A percentile compares a stretch with the other conserved stretches of the same genome.
Evolutionary conservation across 2,797 vertebrate species (phyloP).

Genomic region (Pseudochaenichthys georgianus): DNA sequence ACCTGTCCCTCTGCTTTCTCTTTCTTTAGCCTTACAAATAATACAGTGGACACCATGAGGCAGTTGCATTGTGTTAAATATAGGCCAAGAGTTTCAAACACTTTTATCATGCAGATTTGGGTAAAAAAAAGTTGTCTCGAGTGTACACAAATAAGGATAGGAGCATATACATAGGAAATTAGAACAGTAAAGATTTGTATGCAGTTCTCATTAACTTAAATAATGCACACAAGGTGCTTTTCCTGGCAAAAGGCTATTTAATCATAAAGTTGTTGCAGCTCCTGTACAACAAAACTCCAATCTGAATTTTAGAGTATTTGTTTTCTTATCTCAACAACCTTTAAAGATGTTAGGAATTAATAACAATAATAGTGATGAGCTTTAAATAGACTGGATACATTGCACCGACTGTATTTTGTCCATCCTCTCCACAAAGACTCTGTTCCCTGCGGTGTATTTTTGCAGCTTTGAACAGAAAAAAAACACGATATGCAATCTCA

Average conservation of each 20-base stretch:
- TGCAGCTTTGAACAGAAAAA: conserved; percentile 60
- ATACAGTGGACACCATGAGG: conserved; percentile 46
- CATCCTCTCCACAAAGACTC: conserved; percentile 36
- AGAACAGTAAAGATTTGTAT: background rate
- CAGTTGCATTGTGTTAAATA: conserved; percentile 30
- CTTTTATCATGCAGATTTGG: conserved; percentile 5
- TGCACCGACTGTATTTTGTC: conserved; percentile 42
- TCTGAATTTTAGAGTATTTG: background rate
- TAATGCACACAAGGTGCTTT: conserved; percentile 12
- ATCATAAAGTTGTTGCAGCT: background rate
- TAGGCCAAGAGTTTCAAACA: conserved; percentile 17
- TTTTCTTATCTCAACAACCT: conserved; percentile 19
- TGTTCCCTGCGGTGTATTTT: conserved; percentile 47
- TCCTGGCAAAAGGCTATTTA: conserved; percentile 8
- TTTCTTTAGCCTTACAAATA: conserved; percentile 54
- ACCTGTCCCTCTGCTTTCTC: conserved; percentile 68
- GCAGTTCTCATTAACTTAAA: background rate
- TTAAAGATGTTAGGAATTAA: conserved; percentile 18
- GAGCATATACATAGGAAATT: background rate
- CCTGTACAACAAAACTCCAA: background rate
- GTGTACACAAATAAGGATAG: background rate
- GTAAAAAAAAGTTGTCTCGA: background rate
- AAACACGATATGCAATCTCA: conserved; percentile 61
- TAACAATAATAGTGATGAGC: conserved; percentile 15
- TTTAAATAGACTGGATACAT: conserved; percentile 36